Percentiles rank a stretch among this genome's conserved stretches.
phyloP scores from a whole-genome alignment of 2,113 vertebrate genomes.

The Neolamprologus modestus region DNA sequence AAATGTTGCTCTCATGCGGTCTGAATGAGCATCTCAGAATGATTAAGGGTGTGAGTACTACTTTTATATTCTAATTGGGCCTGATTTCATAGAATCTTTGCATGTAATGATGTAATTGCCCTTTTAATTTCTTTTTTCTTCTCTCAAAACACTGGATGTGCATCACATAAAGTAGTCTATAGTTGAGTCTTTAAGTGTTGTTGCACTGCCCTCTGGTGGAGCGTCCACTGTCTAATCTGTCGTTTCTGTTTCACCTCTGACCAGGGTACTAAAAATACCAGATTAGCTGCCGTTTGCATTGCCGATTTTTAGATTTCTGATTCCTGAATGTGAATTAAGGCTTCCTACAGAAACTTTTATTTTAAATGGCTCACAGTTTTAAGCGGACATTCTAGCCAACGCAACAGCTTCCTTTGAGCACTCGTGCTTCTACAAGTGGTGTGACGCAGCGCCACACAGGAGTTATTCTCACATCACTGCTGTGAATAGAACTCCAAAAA shows the following conservation, averaged over 20 bases:
- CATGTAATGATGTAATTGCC: fast-evolving
- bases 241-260: background rate
- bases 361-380: fast-evolving
- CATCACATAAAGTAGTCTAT: fast-evolving
- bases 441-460: background rate
- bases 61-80: background rate
- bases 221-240: background rate
- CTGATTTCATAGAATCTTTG: background rate
- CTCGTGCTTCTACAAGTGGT: background rate
- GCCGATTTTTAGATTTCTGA: background rate
- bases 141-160: background rate
- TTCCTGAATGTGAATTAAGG: background rate
- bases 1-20: background rate
- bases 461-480: background rate
- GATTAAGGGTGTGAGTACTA: background rate
- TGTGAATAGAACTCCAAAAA: background rate
- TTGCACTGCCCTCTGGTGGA: conserved; percentile 4
- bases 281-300: fast-evolving
- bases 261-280: background rate
- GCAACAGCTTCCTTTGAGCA: background rate
- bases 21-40: background rate
- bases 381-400: background rate
- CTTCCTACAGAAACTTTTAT: background rate
- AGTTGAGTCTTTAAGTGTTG: background rate
- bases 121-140: background rate